Evolutionary conservation across 2,113 vertebrate genomes (phyloP).

Genomic region (Oreotragus oreotragus): DNA sequence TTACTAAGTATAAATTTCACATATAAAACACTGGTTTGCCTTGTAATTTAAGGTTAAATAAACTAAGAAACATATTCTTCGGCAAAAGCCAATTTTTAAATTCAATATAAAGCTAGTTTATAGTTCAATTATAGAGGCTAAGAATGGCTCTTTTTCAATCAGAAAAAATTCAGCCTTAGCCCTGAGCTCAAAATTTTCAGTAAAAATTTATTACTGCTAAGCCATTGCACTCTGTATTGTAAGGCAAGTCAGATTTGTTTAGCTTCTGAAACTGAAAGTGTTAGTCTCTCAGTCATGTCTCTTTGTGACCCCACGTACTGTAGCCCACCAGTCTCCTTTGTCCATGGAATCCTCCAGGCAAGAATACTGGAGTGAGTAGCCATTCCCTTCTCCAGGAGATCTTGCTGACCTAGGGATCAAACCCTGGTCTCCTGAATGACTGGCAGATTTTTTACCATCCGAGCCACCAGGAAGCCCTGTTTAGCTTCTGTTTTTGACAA

Average conservation of each 20-base stretch:
- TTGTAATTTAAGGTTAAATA: constrained; percentile 1
- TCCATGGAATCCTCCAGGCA: not conserved
- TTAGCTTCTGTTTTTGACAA: not conserved
- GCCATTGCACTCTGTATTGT: not conserved
- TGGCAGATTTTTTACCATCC: not conserved
- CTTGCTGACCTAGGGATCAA: not conserved
- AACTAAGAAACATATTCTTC: not conserved
- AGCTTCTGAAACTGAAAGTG: not conserved
- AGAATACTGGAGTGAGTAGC: not conserved
- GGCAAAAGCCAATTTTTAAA: not conserved
- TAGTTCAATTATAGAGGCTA: not conserved
- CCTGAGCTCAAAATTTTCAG: not conserved
- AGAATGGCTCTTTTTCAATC: not conserved
- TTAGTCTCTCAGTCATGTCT: not conserved
- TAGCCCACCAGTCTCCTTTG: not conserved
- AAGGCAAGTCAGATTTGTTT: not conserved
- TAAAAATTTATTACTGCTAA: not conserved
- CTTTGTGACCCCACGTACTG: not conserved
- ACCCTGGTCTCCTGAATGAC: not conserved
- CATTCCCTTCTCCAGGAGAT: not conserved
- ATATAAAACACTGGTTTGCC: not conserved
- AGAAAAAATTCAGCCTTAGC: not conserved
- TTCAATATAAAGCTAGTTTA: not conserved
- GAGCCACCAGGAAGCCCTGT: not conserved
- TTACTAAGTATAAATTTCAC: not conserved